phyloP scores from a whole-genome alignment of 1,140 invertebrate species.

The Aporrectodea caliginosa region DNA sequence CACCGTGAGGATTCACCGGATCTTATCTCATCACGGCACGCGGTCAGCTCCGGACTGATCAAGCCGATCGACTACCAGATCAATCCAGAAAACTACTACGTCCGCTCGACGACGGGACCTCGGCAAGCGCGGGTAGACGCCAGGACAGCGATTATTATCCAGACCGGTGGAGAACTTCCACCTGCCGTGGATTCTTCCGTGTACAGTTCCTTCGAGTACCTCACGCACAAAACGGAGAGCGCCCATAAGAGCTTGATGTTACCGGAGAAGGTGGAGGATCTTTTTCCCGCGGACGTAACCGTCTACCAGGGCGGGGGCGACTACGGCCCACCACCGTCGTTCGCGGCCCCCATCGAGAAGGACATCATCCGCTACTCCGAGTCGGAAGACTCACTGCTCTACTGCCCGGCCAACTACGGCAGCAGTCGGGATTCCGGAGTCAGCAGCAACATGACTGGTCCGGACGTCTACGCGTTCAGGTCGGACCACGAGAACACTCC shows the following conservation, averaged over 20 bases:
- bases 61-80: slow-evolving; percentile 31
- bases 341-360: too few species aligned
- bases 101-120: background rate
- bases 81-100: slow-evolving; percentile 4
- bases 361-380: slow-evolving; percentile 1
- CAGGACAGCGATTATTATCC: too few species aligned
- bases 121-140: too few species aligned
- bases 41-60: slow-evolving; percentile 23
- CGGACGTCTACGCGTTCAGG: slow-evolving; percentile 3
- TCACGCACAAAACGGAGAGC: slow-evolving; percentile 11
- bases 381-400: slow-evolving; percentile 21
- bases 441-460: slow-evolving; percentile 36
- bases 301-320: too few species aligned
- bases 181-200: background rate
- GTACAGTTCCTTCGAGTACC: slow-evolving; percentile 22
- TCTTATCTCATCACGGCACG: slow-evolving; percentile 16
- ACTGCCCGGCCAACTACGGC: slow-evolving; percentile 10
- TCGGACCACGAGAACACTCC: background rate
- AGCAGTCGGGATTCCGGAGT: slow-evolving; percentile 39
- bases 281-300: too few species aligned
- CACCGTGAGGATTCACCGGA: background rate
- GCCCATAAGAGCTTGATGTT: background rate
- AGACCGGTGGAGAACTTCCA: background rate
- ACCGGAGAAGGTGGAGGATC: too few species aligned
- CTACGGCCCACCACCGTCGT: too few species aligned